phyloP scores from a whole-genome alignment of 1,140 invertebrate genomes.

The Tetragnatha versicolor region DNA sequence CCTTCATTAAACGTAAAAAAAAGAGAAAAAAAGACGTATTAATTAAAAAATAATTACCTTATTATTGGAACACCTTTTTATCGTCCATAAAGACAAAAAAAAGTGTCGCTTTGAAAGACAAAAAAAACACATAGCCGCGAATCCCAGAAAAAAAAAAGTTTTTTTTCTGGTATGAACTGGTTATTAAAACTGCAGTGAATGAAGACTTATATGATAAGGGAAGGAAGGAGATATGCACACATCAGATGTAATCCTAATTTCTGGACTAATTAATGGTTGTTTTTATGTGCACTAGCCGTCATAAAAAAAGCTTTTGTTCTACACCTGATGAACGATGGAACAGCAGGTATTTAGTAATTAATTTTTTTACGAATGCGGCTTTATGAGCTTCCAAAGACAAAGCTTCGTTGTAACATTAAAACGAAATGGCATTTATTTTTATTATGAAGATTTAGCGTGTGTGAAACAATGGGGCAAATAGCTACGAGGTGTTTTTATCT shows the following conservation, averaged over 20 bases:
- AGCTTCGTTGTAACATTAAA: not conserved
- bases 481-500: no score
- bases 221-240: no score
- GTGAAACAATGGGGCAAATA: no score
- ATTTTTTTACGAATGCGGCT: constrained; percentile 12
- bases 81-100: not conserved
- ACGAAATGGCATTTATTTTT: constrained; percentile 10
- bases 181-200: no score
- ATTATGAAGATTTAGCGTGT: not conserved
- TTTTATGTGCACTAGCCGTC: not conserved
- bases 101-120: not conserved
- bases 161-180: not conserved
- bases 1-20: not conserved
- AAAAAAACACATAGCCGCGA: constrained; percentile 3
- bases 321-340: not conserved
- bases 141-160: not conserved
- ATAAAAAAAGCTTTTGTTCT: constrained; percentile 25
- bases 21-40: not conserved
- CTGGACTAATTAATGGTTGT: constrained; percentile 23
- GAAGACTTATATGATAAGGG: no score
- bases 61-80: constrained; percentile 15
- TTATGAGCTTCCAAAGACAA: not conserved
- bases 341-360: constrained; percentile 32
- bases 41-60: constrained; percentile 41
- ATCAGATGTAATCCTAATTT: not conserved